phyloP scores from a whole-genome alignment of 2,113 vertebrate species.

The Antechinus flavipes region DNA sequence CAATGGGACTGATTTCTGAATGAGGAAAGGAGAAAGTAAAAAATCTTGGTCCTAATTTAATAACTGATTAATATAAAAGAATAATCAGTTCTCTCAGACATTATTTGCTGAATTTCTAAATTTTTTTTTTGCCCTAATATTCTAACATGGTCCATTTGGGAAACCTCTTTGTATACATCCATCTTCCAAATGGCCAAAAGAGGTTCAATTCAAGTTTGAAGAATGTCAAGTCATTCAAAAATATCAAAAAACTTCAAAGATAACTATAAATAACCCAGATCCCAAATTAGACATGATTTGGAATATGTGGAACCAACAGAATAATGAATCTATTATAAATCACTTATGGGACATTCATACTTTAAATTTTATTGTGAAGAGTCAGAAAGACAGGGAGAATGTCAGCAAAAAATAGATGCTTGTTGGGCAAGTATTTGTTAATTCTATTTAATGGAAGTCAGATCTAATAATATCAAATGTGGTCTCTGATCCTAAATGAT shows the following conservation, averaged over 20 bases:
- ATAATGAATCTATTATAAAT: not conserved
- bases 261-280: not conserved
- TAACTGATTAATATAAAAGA: not conserved
- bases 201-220: not conserved
- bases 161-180: not conserved
- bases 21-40: not conserved
- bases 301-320: not conserved
- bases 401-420: not conserved
- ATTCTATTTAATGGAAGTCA: not conserved
- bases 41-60: not conserved
- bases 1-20: not conserved
- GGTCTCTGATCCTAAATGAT: not conserved
- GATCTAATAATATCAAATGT: not conserved
- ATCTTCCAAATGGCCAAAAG: not conserved
- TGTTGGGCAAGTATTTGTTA: not conserved
- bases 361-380: not conserved
- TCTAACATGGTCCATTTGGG: not conserved
- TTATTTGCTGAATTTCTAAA: not conserved
- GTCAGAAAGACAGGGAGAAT: not conserved
- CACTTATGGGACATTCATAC: not conserved
- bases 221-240: not conserved
- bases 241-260: not conserved
- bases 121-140: not conserved
- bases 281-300: not conserved
- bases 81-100: not conserved